These are phyloP conservation scores for Lasioglossum albipes DNA, from an alignment of 1,140 invertebrate genomes.

Conservation along the genomic window DNA sequence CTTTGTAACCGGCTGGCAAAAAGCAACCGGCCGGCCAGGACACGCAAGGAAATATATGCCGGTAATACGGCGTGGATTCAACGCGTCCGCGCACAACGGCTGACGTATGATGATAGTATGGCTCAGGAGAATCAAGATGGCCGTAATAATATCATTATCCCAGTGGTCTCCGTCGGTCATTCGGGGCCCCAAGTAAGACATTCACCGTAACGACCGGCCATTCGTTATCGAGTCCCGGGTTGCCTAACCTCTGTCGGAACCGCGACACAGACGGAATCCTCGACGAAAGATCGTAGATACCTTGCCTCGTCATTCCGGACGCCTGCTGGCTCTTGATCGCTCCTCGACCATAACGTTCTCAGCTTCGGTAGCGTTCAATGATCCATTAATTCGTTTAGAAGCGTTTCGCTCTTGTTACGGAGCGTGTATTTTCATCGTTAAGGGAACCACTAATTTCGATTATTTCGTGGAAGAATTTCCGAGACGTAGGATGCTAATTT, in stretches of 20 bases:
- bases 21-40: conserved; percentile 64
- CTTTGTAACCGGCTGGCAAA: conserved; percentile 73
- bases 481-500: too few species aligned
- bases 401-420: neutral
- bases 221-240: conserved; percentile 62
- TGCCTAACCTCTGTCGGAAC: conserved; percentile 55
- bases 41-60: conserved; percentile 66
- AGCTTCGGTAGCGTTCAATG: neutral
- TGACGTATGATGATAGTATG: conserved; percentile 76
- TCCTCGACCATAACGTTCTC: neutral
- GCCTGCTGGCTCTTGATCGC: neutral
- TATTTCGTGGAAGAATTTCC: too few species aligned
- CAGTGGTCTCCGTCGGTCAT: conserved; percentile 65
- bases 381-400: neutral
- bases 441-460: too few species aligned
- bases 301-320: conserved; percentile 12
- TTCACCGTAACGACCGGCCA: conserved; percentile 69
- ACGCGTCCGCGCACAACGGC: conserved; percentile 64
- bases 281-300: conserved; percentile 48
- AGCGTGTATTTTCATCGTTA: too few species aligned
- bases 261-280: conserved; percentile 50
- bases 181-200: conserved; percentile 66
- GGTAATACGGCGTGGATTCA: conserved; percentile 68
- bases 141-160: conserved; percentile 76
- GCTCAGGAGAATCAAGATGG: conserved; percentile 73